Evolutionary conservation across 2,113 vertebrate genomes (phyloP).

Genomic region (Strix uralensis): DNA sequence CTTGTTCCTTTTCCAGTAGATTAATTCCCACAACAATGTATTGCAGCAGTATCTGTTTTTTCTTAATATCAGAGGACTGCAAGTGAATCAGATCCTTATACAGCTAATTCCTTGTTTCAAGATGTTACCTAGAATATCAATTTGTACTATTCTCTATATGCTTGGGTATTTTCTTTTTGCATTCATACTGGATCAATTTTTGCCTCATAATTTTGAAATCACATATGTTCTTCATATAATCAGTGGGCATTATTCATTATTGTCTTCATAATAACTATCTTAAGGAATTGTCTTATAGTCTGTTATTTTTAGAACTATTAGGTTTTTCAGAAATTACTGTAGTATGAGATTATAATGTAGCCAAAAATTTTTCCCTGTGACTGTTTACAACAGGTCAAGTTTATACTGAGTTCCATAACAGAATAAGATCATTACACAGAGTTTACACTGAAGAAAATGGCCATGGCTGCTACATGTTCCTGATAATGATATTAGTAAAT

Average conservation of each 20-base stretch:
- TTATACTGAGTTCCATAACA: not conserved
- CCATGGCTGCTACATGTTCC: not conserved
- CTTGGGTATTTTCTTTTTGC: not conserved
- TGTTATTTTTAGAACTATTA: not conserved
- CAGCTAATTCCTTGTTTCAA: not conserved
- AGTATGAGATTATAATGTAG: not conserved
- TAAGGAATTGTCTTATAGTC: not conserved
- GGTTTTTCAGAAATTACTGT: not conserved
- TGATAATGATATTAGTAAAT: not conserved
- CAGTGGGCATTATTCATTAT: not conserved
- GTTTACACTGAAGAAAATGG: not conserved
- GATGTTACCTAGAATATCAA: not conserved
- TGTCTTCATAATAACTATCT: not conserved
- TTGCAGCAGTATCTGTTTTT: not conserved
- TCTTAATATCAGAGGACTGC: not conserved
- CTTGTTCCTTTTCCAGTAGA: not conserved
- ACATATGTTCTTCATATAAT: accelerated
- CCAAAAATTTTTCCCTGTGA: not conserved
- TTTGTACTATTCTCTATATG: not conserved
- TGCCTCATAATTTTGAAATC: not conserved
- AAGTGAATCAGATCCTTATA: not conserved
- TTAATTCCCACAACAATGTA: not conserved
- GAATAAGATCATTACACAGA: not conserved
- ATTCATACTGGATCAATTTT: not conserved
- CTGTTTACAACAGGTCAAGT: not conserved